phyloP scores from a whole-genome alignment of 2,113 vertebrate species.

The Promerops cafer region DNA sequence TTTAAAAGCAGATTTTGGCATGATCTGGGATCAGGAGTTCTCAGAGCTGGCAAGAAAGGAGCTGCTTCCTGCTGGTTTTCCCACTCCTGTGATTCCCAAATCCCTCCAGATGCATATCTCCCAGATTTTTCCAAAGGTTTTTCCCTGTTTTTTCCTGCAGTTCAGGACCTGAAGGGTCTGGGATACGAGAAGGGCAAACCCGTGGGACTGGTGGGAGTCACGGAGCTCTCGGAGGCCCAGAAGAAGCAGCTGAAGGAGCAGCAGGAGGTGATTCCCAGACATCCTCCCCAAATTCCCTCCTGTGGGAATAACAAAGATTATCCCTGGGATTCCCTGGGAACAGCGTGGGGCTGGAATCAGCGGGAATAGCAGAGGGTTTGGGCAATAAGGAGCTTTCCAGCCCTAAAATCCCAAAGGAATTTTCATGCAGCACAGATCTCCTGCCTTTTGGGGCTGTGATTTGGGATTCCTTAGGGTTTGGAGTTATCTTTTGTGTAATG shows the following conservation, averaged over 20 bases:
- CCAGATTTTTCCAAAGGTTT: background rate
- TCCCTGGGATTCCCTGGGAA: background rate
- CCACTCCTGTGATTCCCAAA: background rate
- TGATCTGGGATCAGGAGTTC: background rate
- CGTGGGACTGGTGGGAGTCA: constrained; percentile 91
- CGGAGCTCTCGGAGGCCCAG: constrained; percentile 92
- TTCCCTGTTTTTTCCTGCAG: constrained; percentile 69
- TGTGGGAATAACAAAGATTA: background rate
- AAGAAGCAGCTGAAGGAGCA: constrained; percentile 96
- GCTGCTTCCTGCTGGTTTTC: background rate
- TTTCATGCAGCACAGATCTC: background rate
- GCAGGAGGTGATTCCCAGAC: constrained; percentile 81
- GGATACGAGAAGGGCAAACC: constrained; percentile 97
- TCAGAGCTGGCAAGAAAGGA: background rate
- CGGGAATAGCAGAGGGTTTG: background rate
- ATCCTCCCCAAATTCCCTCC: background rate
- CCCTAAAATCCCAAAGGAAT: background rate
- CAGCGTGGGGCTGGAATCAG: background rate
- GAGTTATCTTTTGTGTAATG: background rate
- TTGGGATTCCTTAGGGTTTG: background rate
- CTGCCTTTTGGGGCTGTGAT: background rate
- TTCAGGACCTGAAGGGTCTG: constrained; percentile 89
- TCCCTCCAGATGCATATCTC: background rate
- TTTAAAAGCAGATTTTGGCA: background rate
- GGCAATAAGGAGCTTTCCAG: background rate